phyloP scores from a whole-genome alignment of 2,888 invertebrate genomes.

The Neoaliturus tenellus region DNA sequence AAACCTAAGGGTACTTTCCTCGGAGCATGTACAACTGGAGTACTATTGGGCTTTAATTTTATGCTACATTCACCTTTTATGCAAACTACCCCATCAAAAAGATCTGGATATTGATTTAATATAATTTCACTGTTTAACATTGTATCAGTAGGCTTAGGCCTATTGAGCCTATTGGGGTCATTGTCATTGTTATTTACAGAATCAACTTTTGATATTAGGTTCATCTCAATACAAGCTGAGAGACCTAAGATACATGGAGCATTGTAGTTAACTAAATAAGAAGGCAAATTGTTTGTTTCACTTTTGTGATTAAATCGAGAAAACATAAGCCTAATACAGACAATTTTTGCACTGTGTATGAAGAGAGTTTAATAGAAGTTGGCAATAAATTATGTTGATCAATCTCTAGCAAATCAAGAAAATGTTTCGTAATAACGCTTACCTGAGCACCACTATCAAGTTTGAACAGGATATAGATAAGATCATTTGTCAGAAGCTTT shows the following conservation, averaged over 20 bases:
- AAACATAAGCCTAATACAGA: background rate
- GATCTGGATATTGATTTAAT: background rate
- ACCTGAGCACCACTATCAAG: background rate
- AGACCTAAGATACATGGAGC: background rate
- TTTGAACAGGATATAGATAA: background rate
- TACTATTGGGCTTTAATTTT: background rate
- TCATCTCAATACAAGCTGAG: background rate
- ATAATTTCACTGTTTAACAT: background rate
- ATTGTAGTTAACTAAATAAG: background rate
- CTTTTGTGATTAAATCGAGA: background rate
- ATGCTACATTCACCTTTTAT: background rate
- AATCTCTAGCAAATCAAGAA: background rate
- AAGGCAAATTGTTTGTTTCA: background rate
- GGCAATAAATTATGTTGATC: background rate
- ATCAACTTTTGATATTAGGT: background rate
- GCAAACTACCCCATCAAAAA: background rate
- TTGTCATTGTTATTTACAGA: too few relatives aligned
- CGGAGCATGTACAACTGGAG: background rate
- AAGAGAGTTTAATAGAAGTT: background rate
- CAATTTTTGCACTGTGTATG: background rate
- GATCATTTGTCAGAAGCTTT: background rate
- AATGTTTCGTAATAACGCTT: background rate
- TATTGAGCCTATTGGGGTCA: too few relatives aligned
- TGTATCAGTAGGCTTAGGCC: too few relatives aligned
- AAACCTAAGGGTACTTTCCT: constrained; percentile 19